A percentile compares a stretch with the other conserved stretches of the same genome.
phyloP scores from a whole-genome alignment of 1,140 invertebrate species.

The Macrobrachium nipponense region DNA sequence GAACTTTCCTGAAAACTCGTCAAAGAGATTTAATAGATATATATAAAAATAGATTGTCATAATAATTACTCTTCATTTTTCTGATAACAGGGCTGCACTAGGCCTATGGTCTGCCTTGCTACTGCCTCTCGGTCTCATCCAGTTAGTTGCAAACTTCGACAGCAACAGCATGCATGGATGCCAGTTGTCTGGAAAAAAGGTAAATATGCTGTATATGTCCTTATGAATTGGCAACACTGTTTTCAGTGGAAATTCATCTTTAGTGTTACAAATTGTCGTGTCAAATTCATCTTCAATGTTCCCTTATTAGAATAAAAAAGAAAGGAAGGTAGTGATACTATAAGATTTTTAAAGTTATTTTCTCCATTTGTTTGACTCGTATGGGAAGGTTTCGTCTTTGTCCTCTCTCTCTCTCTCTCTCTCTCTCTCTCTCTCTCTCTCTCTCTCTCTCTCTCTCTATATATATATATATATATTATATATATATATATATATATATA shows the following conservation, averaged over 20 bases:
- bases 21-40: not conserved
- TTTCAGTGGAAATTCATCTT: not conserved
- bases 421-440: no score
- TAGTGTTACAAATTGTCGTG: not conserved
- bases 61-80: not conserved
- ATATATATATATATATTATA: not conserved
- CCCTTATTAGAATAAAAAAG: no score
- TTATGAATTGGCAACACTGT: not conserved
- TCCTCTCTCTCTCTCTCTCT: no score
- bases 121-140: constrained; percentile 51
- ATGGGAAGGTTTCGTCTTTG: no score
- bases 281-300: no score
- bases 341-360: no score
- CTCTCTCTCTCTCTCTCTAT: no score
- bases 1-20: no score
- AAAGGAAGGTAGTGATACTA: not conserved
- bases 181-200: constrained; percentile 49
- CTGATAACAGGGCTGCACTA: constrained; percentile 18
- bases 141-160: constrained; percentile 49
- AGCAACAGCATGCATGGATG: constrained; percentile 42
- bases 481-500: constrained; percentile 1
- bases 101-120: constrained; percentile 44
- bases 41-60: not conserved
- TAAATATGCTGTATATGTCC: not conserved
- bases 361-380: no score